phyloP scores from a whole-genome alignment of 2,888 invertebrate genomes.

The Lasius fuliginosus region DNA sequence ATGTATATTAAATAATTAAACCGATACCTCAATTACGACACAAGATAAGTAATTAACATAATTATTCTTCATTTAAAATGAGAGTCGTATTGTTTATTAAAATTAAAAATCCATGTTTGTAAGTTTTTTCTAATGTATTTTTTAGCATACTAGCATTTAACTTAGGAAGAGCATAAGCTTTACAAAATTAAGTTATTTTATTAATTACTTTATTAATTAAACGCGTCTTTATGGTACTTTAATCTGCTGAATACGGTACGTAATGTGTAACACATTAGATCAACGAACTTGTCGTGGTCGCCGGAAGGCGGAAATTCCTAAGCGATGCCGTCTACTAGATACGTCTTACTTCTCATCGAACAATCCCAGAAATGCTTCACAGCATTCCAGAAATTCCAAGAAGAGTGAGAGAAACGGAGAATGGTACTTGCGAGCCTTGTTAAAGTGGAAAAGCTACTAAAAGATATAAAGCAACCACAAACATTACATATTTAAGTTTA shows the following conservation, averaged over 20 bases:
- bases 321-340: slow-evolving; percentile 51
- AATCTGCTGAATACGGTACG: not conserved
- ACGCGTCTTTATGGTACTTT: not conserved
- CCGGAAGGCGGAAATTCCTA: slow-evolving; percentile 53
- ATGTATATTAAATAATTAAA: not conserved
- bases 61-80: not conserved
- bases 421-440: not conserved
- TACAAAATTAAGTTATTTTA: not conserved
- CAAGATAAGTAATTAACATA: not conserved
- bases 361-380: slow-evolving; percentile 52
- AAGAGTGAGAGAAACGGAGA: slow-evolving; percentile 51
- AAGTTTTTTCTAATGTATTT: not conserved
- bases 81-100: not conserved
- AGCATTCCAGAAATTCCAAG: slow-evolving; percentile 45
- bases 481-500: not conserved
- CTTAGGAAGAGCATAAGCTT: not conserved
- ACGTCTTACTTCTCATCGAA: slow-evolving; percentile 54
- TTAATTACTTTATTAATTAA: slow-evolving; percentile 29
- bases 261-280: slow-evolving; percentile 36
- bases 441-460: slow-evolving; percentile 11
- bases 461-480: not conserved
- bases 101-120: not conserved
- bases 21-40: not conserved
- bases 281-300: slow-evolving; percentile 52
- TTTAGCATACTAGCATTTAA: slow-evolving; percentile 5